phyloP scores from a whole-genome alignment of 2,113 vertebrate genomes.

The Cinclus cinclus region DNA sequence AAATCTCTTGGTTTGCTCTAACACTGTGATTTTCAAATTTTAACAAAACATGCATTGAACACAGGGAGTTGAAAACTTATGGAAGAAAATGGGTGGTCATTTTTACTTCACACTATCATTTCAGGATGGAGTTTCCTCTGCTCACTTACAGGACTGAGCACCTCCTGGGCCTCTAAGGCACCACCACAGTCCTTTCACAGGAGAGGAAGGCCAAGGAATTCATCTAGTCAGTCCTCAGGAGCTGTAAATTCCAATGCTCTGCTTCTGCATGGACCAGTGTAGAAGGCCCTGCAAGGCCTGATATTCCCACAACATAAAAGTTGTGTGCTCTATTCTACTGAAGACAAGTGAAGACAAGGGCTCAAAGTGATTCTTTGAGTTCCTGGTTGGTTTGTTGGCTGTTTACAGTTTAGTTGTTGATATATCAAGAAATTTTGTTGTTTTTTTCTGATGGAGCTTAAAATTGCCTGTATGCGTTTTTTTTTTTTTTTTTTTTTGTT shows the following conservation, averaged over 20 bases:
- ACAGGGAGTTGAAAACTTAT: background rate
- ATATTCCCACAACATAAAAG: background rate
- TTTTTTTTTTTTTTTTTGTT: background rate
- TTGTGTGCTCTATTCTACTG: background rate
- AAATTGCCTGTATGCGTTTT: background rate
- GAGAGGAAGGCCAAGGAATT: background rate
- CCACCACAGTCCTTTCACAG: background rate
- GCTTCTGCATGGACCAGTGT: background rate
- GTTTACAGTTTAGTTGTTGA: background rate
- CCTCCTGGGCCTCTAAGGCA: background rate
- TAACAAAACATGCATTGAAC: background rate
- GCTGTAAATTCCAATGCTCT: background rate
- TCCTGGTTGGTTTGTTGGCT: background rate
- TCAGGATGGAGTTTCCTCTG: background rate
- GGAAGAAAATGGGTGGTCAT: background rate
- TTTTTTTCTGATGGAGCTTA: background rate
- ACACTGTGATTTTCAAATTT: background rate
- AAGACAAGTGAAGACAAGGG: background rate
- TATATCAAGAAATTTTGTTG: background rate
- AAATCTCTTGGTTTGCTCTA: constrained; percentile 14
- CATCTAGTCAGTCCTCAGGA: fast-evolving
- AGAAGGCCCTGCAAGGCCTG: background rate
- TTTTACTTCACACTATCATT: background rate
- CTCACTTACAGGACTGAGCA: background rate
- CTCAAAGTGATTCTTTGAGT: background rate